Base-by-base conservation (phyloP, 2,113 vertebrate species). In the Nematolebias whitei region DNA sequence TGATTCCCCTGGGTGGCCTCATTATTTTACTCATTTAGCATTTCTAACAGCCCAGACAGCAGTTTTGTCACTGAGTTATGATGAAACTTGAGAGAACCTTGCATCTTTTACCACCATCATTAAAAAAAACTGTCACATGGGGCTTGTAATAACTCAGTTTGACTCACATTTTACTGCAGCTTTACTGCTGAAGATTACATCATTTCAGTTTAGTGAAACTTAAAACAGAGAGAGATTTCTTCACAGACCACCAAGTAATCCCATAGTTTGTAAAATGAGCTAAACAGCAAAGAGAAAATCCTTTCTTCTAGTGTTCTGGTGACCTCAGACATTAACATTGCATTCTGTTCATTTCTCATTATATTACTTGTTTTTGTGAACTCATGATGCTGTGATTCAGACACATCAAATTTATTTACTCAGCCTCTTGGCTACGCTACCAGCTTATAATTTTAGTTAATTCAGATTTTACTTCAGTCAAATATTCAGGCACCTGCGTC, bases 21-120 rank as follows among this genome's bases (percentile, higher is more conserved):
- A 79, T 84, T 83, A 84, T 83, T 83, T 79, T 78, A 48, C 39
- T 69, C 73, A 58, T 82, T 82, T 81, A 65, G 43, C 72, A 74
- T 63, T 76, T 82, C 47, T 43, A 57, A 64, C 70, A 63, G 71
- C 38, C 48, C 57, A 57, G 50, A 52, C 65, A 80, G 19, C 24
- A 51, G 48, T 41, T 63, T 18, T 74, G 45, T 75, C 69, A 62
- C 44, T 48, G 60, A 49, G 55, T 78, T 48, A 76, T 75, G 63
- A 78, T 77, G 49, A 69, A 74, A 70, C 10, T 18, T 63, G 35
- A 50, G 40, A 39, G 41, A 75, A 78, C 39, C 50, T 29, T 39
- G 8, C 52, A 44, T 62, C 23, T 47, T 26, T 47, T 26, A 19
- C 1, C 1, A 8, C n/a, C 12, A 52, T 64, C 14, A 2, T 72